These are phyloP conservation scores for Brachionus plicatilis DNA, from an alignment of 1,140 invertebrate genomes.

Conservation along the genomic window DNA sequence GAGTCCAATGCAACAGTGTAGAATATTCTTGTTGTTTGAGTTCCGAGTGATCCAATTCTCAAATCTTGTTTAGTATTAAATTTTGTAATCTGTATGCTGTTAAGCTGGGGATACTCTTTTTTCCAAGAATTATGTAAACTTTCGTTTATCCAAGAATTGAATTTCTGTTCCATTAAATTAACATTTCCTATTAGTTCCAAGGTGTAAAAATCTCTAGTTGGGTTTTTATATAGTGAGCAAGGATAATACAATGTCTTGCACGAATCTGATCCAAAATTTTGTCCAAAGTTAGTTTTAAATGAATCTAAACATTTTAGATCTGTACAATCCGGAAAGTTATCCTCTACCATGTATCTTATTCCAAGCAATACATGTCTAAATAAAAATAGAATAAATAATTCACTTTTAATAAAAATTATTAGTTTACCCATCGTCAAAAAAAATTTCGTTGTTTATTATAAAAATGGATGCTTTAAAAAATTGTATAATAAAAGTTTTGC, in stretches of 20 bases:
- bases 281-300: not conserved
- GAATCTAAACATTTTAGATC: not conserved
- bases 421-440: not conserved
- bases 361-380: not conserved
- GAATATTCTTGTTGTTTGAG: not conserved
- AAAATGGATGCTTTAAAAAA: not conserved
- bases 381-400: not conserved
- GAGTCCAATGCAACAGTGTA: not conserved
- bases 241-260: not conserved
- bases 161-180: not conserved
- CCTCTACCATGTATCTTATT: not conserved
- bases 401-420: not conserved
- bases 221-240: not conserved
- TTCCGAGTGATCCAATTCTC: constrained; percentile 16
- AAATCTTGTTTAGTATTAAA: not conserved
- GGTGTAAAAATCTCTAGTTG: not conserved
- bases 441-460: not conserved
- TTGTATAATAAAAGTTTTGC: not conserved
- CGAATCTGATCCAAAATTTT: not conserved
- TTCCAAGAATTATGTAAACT: not conserved
- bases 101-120: not conserved
- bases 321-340: not conserved
- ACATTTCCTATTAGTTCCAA: constrained; percentile 24
- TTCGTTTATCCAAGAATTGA: not conserved
- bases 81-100: not conserved